Base-by-base conservation (phyloP, 1,140 invertebrate genomes). In the Leptoteleia sp. region DNA sequence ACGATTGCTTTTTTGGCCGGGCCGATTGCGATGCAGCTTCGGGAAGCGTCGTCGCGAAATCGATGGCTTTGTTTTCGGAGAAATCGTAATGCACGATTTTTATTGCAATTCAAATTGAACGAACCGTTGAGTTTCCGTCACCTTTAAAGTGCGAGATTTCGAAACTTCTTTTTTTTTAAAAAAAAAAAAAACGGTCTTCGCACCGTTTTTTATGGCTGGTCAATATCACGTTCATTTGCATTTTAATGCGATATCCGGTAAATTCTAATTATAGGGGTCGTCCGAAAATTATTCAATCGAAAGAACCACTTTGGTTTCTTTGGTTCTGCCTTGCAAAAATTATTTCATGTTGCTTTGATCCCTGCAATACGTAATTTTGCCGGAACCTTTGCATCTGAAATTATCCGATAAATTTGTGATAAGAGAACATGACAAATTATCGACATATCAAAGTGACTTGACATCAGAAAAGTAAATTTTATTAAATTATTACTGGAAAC, bases 81-180 rank as follows among this genome's bases (percentile, higher is more conserved):
- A 59, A 70, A 71, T 71, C 47, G 37, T 61, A 61, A 70, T 70
- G 16, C 38, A 25, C 37, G n/a, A 52, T 52, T 71, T 68, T 61
- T 52, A 71, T 52, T 61, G 47, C 33, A 16, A 54, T 42, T 37
- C 27, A 52, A 61, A 52, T 71, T 71, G 11, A 71, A 59, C 42
- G 54, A 4, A 22, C n/a, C 7, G 17, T 13, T 15, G 27, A 13
- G 35, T 42, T 40, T 42, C 17, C 12, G 27, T 55, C 38, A 33
- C 16, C 25, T 67, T 52, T 48, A 38, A 38, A 22, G 11, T 40
- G 4, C n/a, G 29, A 1, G 17, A 37, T 55, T 67, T 37, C 29
- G 40, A 43, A 54, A 47, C 31, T 42, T 64, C 43, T 7, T 19
- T n/a, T n/a, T n/a, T n/a, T n/a, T n/a, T n/a, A n/a, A n/a, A n/a